Conservation (phyloP, 2,888 invertebrate genomes). For the Parasteatoda lunata region DNA sequence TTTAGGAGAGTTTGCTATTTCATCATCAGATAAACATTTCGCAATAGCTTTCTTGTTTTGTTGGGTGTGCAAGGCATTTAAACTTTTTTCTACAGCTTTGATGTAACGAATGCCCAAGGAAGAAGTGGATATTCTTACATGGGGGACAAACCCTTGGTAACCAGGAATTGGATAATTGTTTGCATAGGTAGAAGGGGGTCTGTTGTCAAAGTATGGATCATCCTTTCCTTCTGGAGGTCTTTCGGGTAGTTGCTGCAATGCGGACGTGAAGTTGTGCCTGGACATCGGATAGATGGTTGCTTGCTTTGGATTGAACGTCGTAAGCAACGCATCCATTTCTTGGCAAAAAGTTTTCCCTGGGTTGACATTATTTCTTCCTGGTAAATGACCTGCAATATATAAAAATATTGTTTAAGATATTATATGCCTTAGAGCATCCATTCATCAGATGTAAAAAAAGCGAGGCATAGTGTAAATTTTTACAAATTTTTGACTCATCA, state of each 20-base stretch:
- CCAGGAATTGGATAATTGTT: conserved; percentile 65
- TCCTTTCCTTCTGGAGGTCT: conserved; percentile 27
- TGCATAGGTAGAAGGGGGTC: conserved; percentile 61
- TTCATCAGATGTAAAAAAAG: too few species aligned
- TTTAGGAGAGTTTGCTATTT: conserved; percentile 36
- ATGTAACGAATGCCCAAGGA: conserved; percentile 62
- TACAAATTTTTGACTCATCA: too few species aligned
- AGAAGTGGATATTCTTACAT: conserved; percentile 62
- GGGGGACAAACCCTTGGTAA: conserved; percentile 62
- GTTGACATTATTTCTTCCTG: conserved; percentile 52
- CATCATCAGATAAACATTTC: neutral
- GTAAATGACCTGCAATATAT: conserved; percentile 47
- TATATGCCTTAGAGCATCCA: too few species aligned
- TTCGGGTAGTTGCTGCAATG: conserved; percentile 45
- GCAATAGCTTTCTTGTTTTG: conserved; percentile 12
- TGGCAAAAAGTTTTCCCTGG: conserved; percentile 61
- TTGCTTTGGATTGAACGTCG: conserved; percentile 56
- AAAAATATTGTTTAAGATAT: conserved; percentile 7
- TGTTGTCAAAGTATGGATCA: conserved; percentile 61
- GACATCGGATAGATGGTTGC: conserved; percentile 51
- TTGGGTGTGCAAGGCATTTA: conserved; percentile 53
- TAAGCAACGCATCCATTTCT: conserved; percentile 58
- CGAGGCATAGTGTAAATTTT: too few species aligned
- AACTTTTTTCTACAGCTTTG: conserved; percentile 59
- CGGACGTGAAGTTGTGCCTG: conserved; percentile 47